Conservation (phyloP, 2,113 vertebrate genomes). For the Triplophysa tibetana region DNA sequence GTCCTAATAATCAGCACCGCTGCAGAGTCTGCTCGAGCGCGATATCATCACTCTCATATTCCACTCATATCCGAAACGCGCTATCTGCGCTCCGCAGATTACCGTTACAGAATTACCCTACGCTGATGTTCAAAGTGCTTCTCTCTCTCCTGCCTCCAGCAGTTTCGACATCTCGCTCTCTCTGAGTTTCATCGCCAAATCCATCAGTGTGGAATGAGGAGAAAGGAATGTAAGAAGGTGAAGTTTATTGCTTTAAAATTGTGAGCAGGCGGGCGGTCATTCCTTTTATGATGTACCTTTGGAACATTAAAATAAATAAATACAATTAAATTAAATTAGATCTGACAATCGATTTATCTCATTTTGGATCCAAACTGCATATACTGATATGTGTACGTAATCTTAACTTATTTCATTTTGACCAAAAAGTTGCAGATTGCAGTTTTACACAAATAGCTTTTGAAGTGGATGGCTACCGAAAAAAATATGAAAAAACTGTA, state of each 20-base stretch:
- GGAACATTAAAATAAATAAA: not conserved
- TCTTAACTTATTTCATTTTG: too few species aligned
- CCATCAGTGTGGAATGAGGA: slow-evolving; percentile 6
- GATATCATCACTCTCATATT: slow-evolving; percentile 42
- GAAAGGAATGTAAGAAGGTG: not conserved
- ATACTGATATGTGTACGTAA: too few species aligned
- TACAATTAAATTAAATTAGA: not conserved
- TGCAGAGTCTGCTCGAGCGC: slow-evolving; percentile 16
- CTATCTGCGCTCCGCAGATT: slow-evolving; percentile 37
- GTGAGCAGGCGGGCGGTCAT: not conserved
- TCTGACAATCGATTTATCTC: too few species aligned
- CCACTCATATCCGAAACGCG: slow-evolving; percentile 31
- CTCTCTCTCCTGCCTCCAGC: slow-evolving; percentile 15
- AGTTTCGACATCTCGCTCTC: slow-evolving; percentile 16
- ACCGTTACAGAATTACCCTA: slow-evolving; percentile 30
- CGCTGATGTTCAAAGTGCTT: slow-evolving; percentile 18
- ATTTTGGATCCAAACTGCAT: too few species aligned
- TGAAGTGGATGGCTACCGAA: too few species aligned
- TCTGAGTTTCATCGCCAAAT: not conserved
- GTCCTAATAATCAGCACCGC: slow-evolving; percentile 27
- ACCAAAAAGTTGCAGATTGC: too few species aligned
- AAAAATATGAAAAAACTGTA: too few species aligned
- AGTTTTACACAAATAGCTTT: too few species aligned
- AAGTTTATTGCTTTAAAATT: slow-evolving; percentile 8
- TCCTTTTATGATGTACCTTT: not conserved